A percentile compares a stretch with the other conserved stretches of the same genome.
phyloP scores from a whole-genome alignment of 2,797 vertebrate species.

The Silurus aristotelis region DNA sequence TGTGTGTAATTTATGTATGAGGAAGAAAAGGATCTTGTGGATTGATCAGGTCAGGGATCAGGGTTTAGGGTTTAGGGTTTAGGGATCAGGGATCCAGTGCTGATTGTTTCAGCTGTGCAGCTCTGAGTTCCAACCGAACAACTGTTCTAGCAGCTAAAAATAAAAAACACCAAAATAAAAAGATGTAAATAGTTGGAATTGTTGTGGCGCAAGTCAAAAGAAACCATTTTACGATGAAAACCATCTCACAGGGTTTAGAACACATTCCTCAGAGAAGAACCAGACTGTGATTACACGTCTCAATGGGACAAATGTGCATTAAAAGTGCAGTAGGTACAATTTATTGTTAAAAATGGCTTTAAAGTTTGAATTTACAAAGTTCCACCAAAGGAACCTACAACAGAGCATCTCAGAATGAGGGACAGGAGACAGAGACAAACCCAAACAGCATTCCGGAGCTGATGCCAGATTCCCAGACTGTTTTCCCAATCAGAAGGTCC shows the following conservation, averaged over 20 bases:
- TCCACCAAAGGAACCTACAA: neutral
- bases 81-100: neutral
- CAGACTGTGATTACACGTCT: neutral
- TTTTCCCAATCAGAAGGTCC: too few species aligned
- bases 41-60: neutral
- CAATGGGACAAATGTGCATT: neutral
- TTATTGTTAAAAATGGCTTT: neutral
- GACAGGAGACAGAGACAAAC: neutral
- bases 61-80: neutral
- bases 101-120: slow-evolving; percentile 31
- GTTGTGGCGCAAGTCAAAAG: neutral
- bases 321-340: neutral
- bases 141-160: slow-evolving; percentile 23
- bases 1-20: too few species aligned
- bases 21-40: neutral
- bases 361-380: too few species aligned
- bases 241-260: neutral
- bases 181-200: slow-evolving; percentile 36
- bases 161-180: slow-evolving; percentile 30
- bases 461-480: too few species aligned
- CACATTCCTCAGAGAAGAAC: neutral
- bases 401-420: neutral
- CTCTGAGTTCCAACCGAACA: slow-evolving; percentile 15
- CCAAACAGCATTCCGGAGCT: too few species aligned
- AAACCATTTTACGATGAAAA: neutral